Base-by-base conservation (phyloP, 1,140 invertebrate species). In the Hylaeus volcanicus region DNA sequence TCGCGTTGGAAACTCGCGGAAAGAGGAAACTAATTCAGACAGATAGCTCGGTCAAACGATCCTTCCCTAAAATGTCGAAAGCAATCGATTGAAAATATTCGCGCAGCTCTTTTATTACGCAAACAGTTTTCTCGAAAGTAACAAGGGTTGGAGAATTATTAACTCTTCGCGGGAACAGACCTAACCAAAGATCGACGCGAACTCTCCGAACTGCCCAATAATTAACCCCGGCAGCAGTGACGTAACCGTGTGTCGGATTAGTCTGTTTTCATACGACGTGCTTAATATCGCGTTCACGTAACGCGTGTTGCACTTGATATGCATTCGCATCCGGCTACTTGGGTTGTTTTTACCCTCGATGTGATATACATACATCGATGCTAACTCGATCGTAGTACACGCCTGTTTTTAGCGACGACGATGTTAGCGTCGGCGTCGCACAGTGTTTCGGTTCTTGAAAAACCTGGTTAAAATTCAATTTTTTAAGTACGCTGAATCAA, bases 11-110 rank as follows among this genome's bases (percentile, higher is more conserved):
- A 85, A 85, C 81, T 85, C 75, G 55, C 63, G 15, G 61, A 55
- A 48, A 70, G 68, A 79, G 60, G 75, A 82, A 86, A 87, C 82
- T 87, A 87, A 87, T 87, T 87, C 82, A 63, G 53, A 71, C 81
- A 81, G 85, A 86, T 82, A 75, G 69, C 78, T 84, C 58, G 65
- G 68, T 65, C 72, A 69, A 83, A 82, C 69, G 76, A 86, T 86
- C 84, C 70, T 72, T 61, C 73, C n/a, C 56, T 53, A 39, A 72
- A 75, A 87, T 37, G 75, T 84, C 86, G 39, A 74, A 83, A 48
- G 63, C 58, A 68, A 88, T 86, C 84, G 71, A 86, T 86, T 43
- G 66, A 82, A 82, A 75, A n/a, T 80, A 74, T 58, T 45, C 53
- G 14, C 53, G 53, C 14, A 8, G 37, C 2, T 12, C 53, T 41